Percentiles rank a stretch among this genome's conserved stretches.
phyloP scores from a whole-genome alignment of 2,113 vertebrate species.

The Scopus umbretta region DNA sequence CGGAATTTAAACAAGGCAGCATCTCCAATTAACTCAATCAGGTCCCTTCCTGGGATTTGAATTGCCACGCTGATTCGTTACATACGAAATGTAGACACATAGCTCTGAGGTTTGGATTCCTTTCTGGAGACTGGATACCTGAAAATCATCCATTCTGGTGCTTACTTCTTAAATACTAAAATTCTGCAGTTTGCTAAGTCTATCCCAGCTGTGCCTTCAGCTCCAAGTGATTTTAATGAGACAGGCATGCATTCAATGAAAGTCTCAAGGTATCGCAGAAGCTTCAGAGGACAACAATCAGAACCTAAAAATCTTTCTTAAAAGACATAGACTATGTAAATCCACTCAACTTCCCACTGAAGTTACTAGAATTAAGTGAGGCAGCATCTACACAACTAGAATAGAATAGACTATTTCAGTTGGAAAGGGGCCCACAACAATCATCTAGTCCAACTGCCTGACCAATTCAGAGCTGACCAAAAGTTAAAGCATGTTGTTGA shows the following conservation, averaged over 20 bases:
- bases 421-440: not conserved
- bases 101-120: not conserved
- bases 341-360: not conserved
- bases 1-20: not conserved
- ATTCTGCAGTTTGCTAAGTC: not conserved
- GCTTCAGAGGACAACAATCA: not conserved
- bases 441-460: not conserved
- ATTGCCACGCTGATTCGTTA: not conserved
- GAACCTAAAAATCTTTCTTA: not conserved
- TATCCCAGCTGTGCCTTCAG: not conserved
- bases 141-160: not conserved
- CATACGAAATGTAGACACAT: rapidly evolving
- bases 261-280: not conserved
- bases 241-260: not conserved
- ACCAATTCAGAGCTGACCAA: not conserved
- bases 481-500: not conserved
- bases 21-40: not conserved
- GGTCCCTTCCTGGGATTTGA: not conserved
- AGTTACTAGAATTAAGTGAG: not conserved
- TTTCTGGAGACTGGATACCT: not conserved
- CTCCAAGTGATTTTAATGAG: not conserved
- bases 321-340: not conserved
- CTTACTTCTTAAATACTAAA: not conserved
- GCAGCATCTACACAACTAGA: not conserved
- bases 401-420: not conserved